phyloP scores from a whole-genome alignment of 2,113 vertebrate species.

The Lepisosteus osseus region DNA sequence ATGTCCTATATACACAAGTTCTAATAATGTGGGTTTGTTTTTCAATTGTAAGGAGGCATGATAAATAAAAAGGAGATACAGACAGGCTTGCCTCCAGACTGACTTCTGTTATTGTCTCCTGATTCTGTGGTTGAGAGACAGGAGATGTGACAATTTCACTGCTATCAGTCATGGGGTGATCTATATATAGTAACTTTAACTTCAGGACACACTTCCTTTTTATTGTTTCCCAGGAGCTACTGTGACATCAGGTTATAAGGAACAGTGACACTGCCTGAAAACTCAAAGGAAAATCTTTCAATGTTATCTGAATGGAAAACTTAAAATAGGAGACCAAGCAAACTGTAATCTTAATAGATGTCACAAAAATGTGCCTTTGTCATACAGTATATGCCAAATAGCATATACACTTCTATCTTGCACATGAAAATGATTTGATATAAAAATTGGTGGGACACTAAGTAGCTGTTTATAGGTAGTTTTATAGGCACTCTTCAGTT shows the following conservation, averaged over 20 bases:
- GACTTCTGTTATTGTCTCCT: neutral
- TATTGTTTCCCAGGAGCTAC: constrained; percentile 39
- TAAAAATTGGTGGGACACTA: no score
- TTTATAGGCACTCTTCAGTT: no score
- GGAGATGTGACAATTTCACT: constrained; percentile 9
- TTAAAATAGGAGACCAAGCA: constrained; percentile 34
- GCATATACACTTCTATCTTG: no score
- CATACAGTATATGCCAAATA: no score
- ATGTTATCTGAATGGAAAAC: constrained; percentile 27
- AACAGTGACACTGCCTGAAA: constrained; percentile 11
- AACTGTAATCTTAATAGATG: neutral
- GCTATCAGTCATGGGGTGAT: constrained; percentile 27
- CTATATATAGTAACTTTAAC: constrained; percentile 43
- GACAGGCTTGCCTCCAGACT: no score
- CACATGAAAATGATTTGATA: no score
- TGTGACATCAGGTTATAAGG: constrained; percentile 32
- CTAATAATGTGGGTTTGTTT: no score
- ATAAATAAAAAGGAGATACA: no score
- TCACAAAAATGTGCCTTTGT: no score
- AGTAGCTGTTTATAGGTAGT: no score
- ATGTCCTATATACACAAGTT: no score
- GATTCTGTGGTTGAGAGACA: neutral
- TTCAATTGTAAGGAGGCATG: no score
- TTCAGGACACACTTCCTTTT: constrained; percentile 37
- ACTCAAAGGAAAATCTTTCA: constrained; percentile 26